A percentile compares a stretch with the other conserved stretches of the same genome.
Evolutionary conservation across 2,888 invertebrate genomes (phyloP).

Genomic region (Ctenicera cuprea): DNA sequence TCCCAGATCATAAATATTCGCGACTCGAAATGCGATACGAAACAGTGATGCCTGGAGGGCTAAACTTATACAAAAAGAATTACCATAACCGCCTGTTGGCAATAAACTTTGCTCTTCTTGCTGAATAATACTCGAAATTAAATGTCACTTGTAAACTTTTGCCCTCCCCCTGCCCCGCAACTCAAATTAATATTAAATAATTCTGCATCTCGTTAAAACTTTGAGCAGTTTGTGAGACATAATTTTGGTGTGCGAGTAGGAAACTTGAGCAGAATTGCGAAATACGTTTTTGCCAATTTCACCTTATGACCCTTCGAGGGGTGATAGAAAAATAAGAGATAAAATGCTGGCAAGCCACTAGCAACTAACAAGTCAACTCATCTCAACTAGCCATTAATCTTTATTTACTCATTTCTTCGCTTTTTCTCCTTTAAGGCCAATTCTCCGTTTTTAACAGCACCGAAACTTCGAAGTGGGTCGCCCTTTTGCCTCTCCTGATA

Average conservation of each 20-base stretch:
- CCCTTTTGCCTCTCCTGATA: too few species aligned
- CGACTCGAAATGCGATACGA: not conserved
- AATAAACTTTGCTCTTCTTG: slow-evolving; percentile 14
- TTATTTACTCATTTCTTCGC: slow-evolving; percentile 14
- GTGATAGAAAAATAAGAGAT: slow-evolving; percentile 4
- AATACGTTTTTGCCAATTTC: slow-evolving; percentile 19
- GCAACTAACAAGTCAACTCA: not conserved
- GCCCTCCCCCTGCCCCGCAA: slow-evolving; percentile 28
- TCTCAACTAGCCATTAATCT: slow-evolving; percentile 15
- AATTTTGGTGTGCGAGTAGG: slow-evolving; percentile 21
- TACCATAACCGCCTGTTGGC: slow-evolving; percentile 9
- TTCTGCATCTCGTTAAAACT: slow-evolving; percentile 44
- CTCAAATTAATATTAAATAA: slow-evolving; percentile 47
- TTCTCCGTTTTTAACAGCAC: not conserved
- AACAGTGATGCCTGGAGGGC: not conserved
- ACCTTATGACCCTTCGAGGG: not conserved
- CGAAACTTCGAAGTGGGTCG: not conserved
- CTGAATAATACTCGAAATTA: slow-evolving; percentile 31
- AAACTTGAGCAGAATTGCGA: slow-evolving; percentile 20
- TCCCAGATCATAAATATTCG: not conserved
- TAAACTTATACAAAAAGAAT: slow-evolving; percentile 8
- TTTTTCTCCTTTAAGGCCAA: not conserved
- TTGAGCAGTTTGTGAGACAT: slow-evolving; percentile 20
- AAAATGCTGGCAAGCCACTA: not conserved
- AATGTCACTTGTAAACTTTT: slow-evolving; percentile 44